Conservation (phyloP, 2,113 vertebrate species). For the Stercorarius parasiticus region DNA sequence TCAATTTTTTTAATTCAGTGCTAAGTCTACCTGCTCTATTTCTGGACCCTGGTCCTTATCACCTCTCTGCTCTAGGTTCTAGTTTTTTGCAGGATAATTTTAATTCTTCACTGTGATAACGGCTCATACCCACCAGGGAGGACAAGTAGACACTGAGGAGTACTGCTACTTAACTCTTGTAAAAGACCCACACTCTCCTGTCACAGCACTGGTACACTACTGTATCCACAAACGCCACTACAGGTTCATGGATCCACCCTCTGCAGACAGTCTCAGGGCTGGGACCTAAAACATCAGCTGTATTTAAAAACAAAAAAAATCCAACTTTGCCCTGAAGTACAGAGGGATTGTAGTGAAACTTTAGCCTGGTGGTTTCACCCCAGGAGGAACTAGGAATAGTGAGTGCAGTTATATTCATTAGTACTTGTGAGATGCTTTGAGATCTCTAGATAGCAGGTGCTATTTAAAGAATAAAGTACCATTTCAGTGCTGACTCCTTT, state of each 20-base stretch:
- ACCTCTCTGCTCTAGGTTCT: background rate
- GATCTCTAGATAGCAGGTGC: constrained; percentile 26
- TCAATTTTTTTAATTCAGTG: background rate
- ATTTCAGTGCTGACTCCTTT: background rate
- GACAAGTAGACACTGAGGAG: background rate
- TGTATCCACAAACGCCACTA: background rate
- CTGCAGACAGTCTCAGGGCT: background rate
- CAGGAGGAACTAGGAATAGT: background rate
- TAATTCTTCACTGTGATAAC: background rate
- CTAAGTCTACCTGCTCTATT: background rate
- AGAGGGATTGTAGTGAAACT: background rate
- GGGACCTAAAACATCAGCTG: background rate
- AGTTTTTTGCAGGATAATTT: background rate
- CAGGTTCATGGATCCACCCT: background rate
- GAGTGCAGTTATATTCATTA: background rate
- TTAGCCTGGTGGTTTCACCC: background rate
- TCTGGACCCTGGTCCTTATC: background rate
- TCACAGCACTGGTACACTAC: background rate
- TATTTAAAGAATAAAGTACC: constrained; percentile 51
- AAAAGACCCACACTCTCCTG: background rate
- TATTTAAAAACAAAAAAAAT: background rate
- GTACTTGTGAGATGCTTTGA: background rate
- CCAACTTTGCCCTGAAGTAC: background rate
- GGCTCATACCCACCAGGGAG: background rate
- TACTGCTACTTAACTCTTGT: background rate